These are phyloP conservation scores for Pecten maximus DNA, from an alignment of 2,888 invertebrate species.

Conservation along the genomic window DNA sequence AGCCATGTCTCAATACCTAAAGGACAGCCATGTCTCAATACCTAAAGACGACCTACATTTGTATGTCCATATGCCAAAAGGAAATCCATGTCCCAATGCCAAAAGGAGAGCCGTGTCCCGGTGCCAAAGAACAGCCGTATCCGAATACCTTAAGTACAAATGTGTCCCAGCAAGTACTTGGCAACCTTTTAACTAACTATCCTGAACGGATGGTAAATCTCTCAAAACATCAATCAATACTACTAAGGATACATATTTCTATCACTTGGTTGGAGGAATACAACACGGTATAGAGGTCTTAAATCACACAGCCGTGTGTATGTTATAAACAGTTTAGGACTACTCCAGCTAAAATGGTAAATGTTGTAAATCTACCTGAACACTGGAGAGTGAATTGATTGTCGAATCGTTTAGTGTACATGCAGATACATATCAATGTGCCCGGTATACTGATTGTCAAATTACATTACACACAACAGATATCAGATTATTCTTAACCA, in stretches of 20 bases:
- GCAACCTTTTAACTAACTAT: neutral
- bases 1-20: too few relatives aligned
- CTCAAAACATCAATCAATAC: neutral
- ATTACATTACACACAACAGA: neutral
- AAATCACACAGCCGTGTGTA: neutral
- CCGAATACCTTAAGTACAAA: too few relatives aligned
- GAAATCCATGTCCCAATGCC: too few relatives aligned
- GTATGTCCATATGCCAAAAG: too few relatives aligned
- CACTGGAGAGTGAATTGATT: neutral
- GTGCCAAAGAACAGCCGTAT: too few relatives aligned
- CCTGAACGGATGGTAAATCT: neutral
- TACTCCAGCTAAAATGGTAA: too few relatives aligned
- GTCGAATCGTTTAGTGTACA: neutral
- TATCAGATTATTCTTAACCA: neutral
- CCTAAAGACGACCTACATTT: too few relatives aligned
- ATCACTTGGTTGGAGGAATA: neutral
- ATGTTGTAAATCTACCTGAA: neutral
- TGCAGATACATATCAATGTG: neutral
- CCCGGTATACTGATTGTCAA: neutral
- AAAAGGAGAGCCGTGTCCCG: too few relatives aligned
- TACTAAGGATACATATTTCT: neutral
- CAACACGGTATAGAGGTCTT: neutral
- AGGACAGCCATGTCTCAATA: too few relatives aligned
- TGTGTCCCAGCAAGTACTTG: neutral
- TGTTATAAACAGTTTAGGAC: constrained; percentile 7